Evolutionary conservation across 2,113 vertebrate genomes (phyloP).

Genomic region (Pitta sordida): DNA sequence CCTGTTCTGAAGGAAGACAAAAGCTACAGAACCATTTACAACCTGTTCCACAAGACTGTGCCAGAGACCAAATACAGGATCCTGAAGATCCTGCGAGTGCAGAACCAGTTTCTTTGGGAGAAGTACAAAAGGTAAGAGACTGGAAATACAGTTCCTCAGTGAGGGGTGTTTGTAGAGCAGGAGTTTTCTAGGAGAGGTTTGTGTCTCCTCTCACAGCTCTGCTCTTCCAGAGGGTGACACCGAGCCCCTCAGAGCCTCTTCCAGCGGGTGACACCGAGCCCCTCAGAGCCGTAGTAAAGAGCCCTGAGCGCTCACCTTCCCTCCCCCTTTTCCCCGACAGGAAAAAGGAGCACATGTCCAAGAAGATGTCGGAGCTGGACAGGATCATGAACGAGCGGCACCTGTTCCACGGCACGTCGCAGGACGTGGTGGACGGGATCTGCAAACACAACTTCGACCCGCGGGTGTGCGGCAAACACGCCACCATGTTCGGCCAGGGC

Average conservation of each 20-base stretch:
- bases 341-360: constrained; percentile 98
- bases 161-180: not conserved
- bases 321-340: constrained; percentile 62
- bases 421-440: constrained; percentile 95
- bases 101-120: constrained; percentile 99
- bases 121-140: constrained; percentile 94
- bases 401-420: constrained; percentile 96
- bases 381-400: constrained; percentile 92
- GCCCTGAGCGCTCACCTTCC: not conserved
- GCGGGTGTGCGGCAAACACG: constrained; percentile 94
- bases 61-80: constrained; percentile 97
- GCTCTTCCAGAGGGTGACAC: not conserved
- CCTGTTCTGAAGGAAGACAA: constrained; percentile 93
- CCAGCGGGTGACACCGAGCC: not conserved
- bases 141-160: not conserved
- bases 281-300: no score
- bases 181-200: not conserved
- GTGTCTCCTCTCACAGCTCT: not conserved
- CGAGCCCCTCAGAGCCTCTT: not conserved
- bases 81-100: constrained; percentile 92
- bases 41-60: constrained; percentile 98
- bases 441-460: constrained; percentile 99
- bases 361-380: constrained; percentile 88
- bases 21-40: constrained; percentile 96
- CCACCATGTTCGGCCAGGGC: constrained; percentile 98